These are phyloP conservation scores for Campoletis sonorensis DNA, from an alignment of 1,140 invertebrate genomes.

Conservation along the genomic window DNA sequence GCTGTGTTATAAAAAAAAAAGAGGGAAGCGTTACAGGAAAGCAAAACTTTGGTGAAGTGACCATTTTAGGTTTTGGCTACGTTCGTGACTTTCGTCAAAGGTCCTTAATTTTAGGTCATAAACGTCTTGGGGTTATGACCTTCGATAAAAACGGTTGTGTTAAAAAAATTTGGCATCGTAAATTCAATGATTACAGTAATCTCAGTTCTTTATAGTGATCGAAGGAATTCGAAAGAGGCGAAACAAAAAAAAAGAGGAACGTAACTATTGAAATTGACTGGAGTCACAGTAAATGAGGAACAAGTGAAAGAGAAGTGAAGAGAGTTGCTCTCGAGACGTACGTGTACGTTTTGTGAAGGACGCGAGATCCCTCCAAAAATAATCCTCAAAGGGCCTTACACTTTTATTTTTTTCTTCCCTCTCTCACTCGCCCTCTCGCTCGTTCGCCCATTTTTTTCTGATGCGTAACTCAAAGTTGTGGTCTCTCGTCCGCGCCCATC, in stretches of 20 bases:
- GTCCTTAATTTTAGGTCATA: too few species aligned
- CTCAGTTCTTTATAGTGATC: neutral
- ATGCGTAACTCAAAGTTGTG: constrained; percentile 30
- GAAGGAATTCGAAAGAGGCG: neutral
- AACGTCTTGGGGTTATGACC: too few species aligned
- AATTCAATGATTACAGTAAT: too few species aligned
- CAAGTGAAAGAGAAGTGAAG: constrained; percentile 23
- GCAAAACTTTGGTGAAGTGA: neutral
- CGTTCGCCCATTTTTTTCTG: neutral
- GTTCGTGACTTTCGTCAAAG: too few species aligned
- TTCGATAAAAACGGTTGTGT: too few species aligned
- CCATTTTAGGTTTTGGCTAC: neutral
- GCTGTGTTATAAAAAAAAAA: neutral
- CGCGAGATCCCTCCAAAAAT: constrained; percentile 38
- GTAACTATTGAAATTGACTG: neutral
- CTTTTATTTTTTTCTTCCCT: neutral
- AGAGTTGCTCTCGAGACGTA: neutral
- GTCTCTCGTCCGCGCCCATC: neutral
- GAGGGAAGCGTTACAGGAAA: neutral
- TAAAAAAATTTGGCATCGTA: too few species aligned
- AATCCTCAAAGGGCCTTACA: constrained; percentile 35
- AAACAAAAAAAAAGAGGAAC: neutral
- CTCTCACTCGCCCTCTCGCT: too few species aligned
- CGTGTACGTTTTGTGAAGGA: constrained; percentile 15
- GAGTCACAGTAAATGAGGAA: neutral